A percentile compares a stretch with the other conserved stretches of the same genome.
Conservation (phyloP, 2,888 invertebrate genomes). For the Laothoe populi region DNA sequence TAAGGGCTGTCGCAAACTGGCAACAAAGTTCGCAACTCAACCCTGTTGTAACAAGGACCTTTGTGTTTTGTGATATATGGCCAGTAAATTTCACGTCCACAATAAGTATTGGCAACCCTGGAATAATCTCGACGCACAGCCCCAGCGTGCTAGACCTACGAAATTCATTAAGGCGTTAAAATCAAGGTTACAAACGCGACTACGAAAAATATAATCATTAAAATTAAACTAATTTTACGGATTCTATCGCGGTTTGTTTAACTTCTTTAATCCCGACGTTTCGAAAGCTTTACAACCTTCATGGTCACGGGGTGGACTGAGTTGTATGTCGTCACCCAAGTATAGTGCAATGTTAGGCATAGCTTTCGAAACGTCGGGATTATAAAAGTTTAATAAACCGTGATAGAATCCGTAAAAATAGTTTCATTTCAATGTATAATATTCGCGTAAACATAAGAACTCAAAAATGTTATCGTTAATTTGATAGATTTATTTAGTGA, state of each 20-base stretch:
- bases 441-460: too few relatives aligned
- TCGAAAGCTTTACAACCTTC: too few relatives aligned
- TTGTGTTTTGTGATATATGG: slow-evolving; percentile 63
- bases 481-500: slow-evolving; percentile 2
- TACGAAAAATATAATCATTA: neutral
- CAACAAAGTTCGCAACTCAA: slow-evolving; percentile 21
- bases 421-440: too few relatives aligned
- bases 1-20: slow-evolving; percentile 12
- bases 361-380: too few relatives aligned
- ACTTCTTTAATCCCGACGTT: too few relatives aligned
- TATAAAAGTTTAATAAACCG: too few relatives aligned
- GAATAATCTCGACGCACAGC: slow-evolving; percentile 36
- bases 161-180: slow-evolving; percentile 34
- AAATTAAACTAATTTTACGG: too few relatives aligned
- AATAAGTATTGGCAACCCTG: slow-evolving; percentile 50
- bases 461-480: neutral
- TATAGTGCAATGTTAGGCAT: too few relatives aligned
- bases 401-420: too few relatives aligned
- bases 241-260: too few relatives aligned
- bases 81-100: slow-evolving; percentile 55
- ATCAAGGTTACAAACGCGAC: slow-evolving; percentile 1
- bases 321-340: too few relatives aligned
- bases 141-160: slow-evolving; percentile 31
- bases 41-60: slow-evolving; percentile 41
- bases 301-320: too few relatives aligned